Percentiles rank a stretch among this genome's conserved stretches.
Evolutionary conservation across 1,140 invertebrate genomes (phyloP).

Genomic region (Bombus affinis): DNA sequence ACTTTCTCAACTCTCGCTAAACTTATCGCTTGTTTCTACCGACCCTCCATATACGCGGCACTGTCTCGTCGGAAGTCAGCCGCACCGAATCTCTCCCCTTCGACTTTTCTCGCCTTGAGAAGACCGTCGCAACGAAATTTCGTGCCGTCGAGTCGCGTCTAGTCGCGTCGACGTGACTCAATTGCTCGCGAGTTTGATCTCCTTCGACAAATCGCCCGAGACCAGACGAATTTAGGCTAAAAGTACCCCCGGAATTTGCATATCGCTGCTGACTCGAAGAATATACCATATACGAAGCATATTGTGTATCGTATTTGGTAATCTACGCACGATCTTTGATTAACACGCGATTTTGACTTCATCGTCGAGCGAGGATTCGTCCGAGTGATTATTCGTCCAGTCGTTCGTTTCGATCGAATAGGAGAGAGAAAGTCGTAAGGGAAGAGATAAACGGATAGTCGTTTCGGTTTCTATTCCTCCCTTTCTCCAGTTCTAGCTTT

Average conservation of each 20-base stretch:
- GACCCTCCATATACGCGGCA: constrained; percentile 39
- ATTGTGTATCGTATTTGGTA: fast-evolving
- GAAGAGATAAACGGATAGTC: constrained; percentile 28
- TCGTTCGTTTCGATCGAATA: constrained; percentile 13
- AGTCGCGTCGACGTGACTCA: no score
- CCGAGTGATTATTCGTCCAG: constrained; percentile 41
- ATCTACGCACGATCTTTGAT: background rate
- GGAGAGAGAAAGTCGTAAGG: background rate
- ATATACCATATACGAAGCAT: background rate
- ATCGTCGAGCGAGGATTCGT: constrained; percentile 21
- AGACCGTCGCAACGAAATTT: background rate
- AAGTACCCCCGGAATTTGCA: no score
- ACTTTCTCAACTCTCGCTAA: constrained; percentile 70
- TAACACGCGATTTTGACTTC: background rate
- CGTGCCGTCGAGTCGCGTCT: background rate
- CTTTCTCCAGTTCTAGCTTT: constrained; percentile 21
- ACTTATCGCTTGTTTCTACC: constrained; percentile 73
- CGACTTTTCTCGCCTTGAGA: constrained; percentile 19
- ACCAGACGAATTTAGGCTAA: background rate
- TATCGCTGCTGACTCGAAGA: no score
- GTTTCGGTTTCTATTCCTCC: constrained; percentile 38
- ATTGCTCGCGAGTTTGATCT: background rate
- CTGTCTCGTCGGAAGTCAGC: constrained; percentile 62
- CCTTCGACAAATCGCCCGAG: background rate
- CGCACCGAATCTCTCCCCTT: constrained; percentile 43